Evolutionary conservation across 2,113 vertebrate genomes (phyloP).

Genomic region (Macquaria australasica): DNA sequence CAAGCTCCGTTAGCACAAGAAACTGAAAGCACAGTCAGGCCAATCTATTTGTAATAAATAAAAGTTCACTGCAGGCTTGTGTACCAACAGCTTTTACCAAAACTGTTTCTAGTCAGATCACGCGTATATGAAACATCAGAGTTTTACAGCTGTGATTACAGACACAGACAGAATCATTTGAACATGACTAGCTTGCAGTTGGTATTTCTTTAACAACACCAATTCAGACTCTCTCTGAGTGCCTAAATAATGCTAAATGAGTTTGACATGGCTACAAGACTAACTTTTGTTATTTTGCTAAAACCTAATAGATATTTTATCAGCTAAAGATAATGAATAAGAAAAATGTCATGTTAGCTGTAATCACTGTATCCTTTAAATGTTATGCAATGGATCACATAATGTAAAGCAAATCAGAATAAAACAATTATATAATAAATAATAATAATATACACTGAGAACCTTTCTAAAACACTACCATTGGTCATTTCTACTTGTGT

Average conservation of each 20-base stretch:
- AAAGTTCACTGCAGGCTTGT: neutral
- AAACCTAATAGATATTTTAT: neutral
- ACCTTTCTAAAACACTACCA: neutral
- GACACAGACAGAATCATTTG: neutral
- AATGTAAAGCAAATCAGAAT: neutral
- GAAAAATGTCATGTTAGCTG: rapidly evolving
- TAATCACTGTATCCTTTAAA: neutral
- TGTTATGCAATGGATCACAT: neutral
- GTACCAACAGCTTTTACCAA: constrained; percentile 8
- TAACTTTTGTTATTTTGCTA: neutral
- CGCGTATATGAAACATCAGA: neutral
- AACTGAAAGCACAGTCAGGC: neutral
- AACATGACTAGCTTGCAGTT: neutral
- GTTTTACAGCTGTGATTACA: neutral
- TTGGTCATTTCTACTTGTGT: neutral
- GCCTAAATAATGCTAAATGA: neutral
- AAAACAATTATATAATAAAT: rapidly evolving
- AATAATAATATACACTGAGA: neutral
- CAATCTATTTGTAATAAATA: constrained; percentile 8
- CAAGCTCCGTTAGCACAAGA: constrained; percentile 10
- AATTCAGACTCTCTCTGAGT: constrained; percentile 11
- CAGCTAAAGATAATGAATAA: neutral
- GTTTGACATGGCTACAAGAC: neutral
- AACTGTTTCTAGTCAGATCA: constrained; percentile 27
- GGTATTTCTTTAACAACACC: constrained; percentile 16